Percentiles rank a stretch among this genome's conserved stretches.
These are phyloP conservation scores for Sinohyriopsis cumingii DNA, from an alignment of 2,888 invertebrate species.

Conservation along the genomic window DNA sequence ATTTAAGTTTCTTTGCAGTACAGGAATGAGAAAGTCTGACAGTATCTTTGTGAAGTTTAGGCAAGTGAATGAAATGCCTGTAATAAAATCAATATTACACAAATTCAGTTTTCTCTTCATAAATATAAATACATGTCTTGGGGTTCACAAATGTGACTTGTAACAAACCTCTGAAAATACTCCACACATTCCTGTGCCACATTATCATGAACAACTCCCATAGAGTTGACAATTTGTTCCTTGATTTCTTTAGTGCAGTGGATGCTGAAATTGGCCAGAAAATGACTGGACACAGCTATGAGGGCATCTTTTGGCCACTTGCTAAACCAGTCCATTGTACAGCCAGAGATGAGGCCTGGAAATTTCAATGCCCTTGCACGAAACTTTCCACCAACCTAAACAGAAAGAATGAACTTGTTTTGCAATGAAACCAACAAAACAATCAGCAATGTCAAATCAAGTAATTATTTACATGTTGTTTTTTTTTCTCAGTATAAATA, in stretches of 20 bases:
- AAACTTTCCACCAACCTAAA: slow-evolving; percentile 67
- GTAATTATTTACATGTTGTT: no score
- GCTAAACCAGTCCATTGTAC: slow-evolving; percentile 72
- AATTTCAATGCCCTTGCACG: slow-evolving; percentile 68
- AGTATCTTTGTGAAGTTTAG: no score
- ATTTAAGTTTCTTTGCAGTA: no score
- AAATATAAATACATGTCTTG: not conserved
- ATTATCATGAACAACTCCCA: slow-evolving; percentile 68
- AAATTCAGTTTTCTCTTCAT: no score
- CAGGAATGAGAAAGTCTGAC: no score
- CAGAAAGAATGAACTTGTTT: slow-evolving; percentile 6
- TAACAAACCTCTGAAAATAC: slow-evolving; percentile 65
- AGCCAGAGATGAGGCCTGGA: slow-evolving; percentile 71
- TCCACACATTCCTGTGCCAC: slow-evolving; percentile 61
- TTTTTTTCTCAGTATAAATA: no score
- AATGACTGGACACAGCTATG: slow-evolving; percentile 67
- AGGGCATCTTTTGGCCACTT: slow-evolving; percentile 69
- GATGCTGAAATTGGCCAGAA: slow-evolving; percentile 62
- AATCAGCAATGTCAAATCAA: no score
- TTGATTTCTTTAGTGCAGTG: slow-evolving; percentile 56
- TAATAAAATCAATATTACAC: no score
- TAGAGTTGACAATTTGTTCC: slow-evolving; percentile 59
- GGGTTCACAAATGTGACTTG: not conserved
- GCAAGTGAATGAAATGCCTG: no score
- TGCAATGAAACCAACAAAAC: not conserved